Evolutionary conservation across 2,888 invertebrate species (phyloP), one percentile per base, ranked within the genome.

Genomic region (Hemithea aestivaria): DNA sequence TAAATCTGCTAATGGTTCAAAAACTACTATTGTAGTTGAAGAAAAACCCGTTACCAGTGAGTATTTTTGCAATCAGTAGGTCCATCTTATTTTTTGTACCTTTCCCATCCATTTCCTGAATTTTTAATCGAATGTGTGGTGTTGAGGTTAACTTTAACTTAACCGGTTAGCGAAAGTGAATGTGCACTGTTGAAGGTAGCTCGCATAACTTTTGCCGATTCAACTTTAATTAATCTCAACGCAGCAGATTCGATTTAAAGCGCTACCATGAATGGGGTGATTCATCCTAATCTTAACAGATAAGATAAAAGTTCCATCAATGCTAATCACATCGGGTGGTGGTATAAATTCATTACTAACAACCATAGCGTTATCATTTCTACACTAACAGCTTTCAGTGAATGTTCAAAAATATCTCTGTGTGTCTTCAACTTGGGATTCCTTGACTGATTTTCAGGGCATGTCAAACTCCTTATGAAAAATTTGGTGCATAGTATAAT

Each of bases 381-480:
- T 69, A 70, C 65, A 77, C 71, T 71, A 71, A 69, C 66, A 57
- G 62, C 66, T 65, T 62, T 67, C 59, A 67, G 63, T 74, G 62
- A 73, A 71, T 73, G 73, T 74, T 69, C 56, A 58, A 70, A 52
- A 56, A 53, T 58, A 67, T 82, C 75, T 87, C 87, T 87, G 87
- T 87, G 87, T 84, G 84, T 87, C 87, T 85, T 83, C 84, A 87
- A 81, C 54, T 71, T 78, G 73, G 83, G 83, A 76, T 76, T 78
- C 82, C 73, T 88, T 87, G 78, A 82, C 76, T 84, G 75, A 83
- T 85, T 87, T 87, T 64, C 88, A 88, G 88, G 88, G 79, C 75
- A 83, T 83, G 77, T 64, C 70, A 77, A 81, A 68, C 81, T 64
- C 56, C 74, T 78, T 71, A 65, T 69, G 67, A 67, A 64, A 67